These are phyloP conservation scores for Drosophila ustulata DNA, from an alignment of 2,888 invertebrate species.

Conservation along the genomic window DNA sequence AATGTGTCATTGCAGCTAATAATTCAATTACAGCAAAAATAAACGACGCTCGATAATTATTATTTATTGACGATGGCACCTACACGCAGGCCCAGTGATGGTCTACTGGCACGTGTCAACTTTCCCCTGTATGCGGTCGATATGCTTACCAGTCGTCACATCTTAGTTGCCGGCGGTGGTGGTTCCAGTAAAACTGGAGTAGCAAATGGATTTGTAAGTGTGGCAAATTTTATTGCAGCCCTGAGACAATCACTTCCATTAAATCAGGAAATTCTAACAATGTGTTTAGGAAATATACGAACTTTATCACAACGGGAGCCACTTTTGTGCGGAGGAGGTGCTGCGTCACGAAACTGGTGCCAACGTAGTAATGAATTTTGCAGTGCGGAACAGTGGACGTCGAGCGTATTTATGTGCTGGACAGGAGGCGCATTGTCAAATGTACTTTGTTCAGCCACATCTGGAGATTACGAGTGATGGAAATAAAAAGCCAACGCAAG, in stretches of 20 bases:
- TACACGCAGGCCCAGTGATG: slow-evolving; percentile 87
- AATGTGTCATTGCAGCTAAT: slow-evolving; percentile 63
- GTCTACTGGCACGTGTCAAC: slow-evolving; percentile 94
- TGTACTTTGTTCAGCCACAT: slow-evolving; percentile 90
- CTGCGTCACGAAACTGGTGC: slow-evolving; percentile 95
- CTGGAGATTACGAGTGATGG: slow-evolving; percentile 86
- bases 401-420: slow-evolving; percentile 94
- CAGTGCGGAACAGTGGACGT: slow-evolving; percentile 90
- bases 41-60: slow-evolving; percentile 45
- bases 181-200: slow-evolving; percentile 99
- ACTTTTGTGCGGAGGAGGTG: slow-evolving; percentile 94
- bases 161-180: slow-evolving; percentile 98
- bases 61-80: slow-evolving; percentile 86
- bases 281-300: slow-evolving; percentile 94
- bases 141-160: slow-evolving; percentile 95
- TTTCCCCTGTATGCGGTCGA: slow-evolving; percentile 97
- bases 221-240: neutral
- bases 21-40: slow-evolving; percentile 42
- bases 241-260: too few species aligned
- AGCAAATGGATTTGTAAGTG: slow-evolving; percentile 97
- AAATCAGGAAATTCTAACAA: neutral
- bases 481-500: slow-evolving; percentile 60
- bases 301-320: slow-evolving; percentile 92
- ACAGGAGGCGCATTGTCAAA: slow-evolving; percentile 95
- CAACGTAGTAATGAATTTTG: slow-evolving; percentile 96